Evolutionary conservation across 2,797 vertebrate genomes (phyloP), one percentile per base, ranked within the genome.

Genomic region (Helarctos malayanus): DNA sequence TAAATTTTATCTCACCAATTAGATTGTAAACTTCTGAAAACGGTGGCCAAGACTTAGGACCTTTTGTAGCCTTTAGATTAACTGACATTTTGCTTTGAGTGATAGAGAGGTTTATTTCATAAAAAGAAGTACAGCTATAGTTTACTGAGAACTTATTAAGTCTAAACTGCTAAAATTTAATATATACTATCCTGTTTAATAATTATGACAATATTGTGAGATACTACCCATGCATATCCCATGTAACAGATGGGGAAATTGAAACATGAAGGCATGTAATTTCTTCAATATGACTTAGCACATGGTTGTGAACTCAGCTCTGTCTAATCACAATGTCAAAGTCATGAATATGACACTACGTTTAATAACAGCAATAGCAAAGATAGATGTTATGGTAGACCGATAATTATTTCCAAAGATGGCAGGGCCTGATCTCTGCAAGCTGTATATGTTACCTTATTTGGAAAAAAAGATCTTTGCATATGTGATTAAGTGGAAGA

Each of bases 231-330:
- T 27, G 14, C 25, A 52, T 91, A 82, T 63, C 41, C 38, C 54
- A 86, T 93, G 91, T 94, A 93, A 83, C 63, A 96, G 47, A 78
- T 82, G 52, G 59, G 49, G 38, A 96, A 93, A 91, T 69, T 93
- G 76, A 94, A 97, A 92, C n/a, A 76, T 23, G 81, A 73, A 87
- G 29, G 56, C 61, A 56, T 23, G 19, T 9, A 86, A 76, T 86
- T 78, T 94, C 47, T 86, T 83, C 29, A 52, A 27, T 56, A n/a
- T 87, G 16, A 93, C 56, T 73, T 88, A 52, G 38, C 86, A 73
- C 23, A 63, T 7, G 21, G 52, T 79, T 82, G 19, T 57, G 25
- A 89, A 91, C n/a, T 81, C 57, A 78, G 19, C 11, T 89, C 56
- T 87, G 80, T 91, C 35, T 45, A 94, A 89, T 41, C 25, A 81